A percentile compares a stretch with the other conserved stretches of the same genome.
These are phyloP conservation scores for Drosophila bocqueti DNA, from an alignment of 1,140 invertebrate species.

Conservation along the genomic window DNA sequence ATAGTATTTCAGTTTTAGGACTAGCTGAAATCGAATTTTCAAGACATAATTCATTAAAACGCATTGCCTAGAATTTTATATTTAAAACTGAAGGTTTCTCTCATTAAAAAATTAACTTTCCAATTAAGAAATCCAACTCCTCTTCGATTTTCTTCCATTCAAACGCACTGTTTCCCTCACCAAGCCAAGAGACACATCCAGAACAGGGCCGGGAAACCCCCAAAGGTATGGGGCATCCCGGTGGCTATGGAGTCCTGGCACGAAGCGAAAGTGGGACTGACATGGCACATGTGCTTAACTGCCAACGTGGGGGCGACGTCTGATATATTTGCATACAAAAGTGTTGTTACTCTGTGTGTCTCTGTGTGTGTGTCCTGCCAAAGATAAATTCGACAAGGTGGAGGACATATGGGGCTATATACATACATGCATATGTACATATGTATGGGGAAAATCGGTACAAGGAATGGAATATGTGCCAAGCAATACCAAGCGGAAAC, in stretches of 20 bases:
- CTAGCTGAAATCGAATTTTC: no score
- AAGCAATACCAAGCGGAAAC: not conserved
- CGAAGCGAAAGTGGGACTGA: slow-evolving; percentile 11
- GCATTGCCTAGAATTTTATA: no score
- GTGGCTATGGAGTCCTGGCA: slow-evolving; percentile 17
- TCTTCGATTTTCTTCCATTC: not conserved
- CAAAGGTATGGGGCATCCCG: not conserved
- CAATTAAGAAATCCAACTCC: not conserved
- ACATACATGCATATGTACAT: not conserved
- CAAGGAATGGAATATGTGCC: not conserved
- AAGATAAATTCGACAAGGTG: slow-evolving; percentile 64
- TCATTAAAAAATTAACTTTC: no score
- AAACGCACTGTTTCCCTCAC: slow-evolving; percentile 8
- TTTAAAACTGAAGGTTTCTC: not conserved
- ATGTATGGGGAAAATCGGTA: not conserved
- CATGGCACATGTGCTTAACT: slow-evolving; percentile 71
- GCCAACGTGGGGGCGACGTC: slow-evolving; percentile 46
- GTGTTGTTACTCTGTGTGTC: slow-evolving; percentile 44
- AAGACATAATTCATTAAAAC: not conserved
- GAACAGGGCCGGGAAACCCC: slow-evolving; percentile 18
- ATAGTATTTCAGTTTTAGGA: not conserved
- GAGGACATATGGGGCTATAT: slow-evolving; percentile 12
- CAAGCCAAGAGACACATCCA: slow-evolving; percentile 8
- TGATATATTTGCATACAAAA: slow-evolving; percentile 71
- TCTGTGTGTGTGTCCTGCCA: slow-evolving; percentile 27